Percentiles rank a stretch among this genome's conserved stretches.
Conservation (phyloP, 2,797 vertebrate genomes). For the Hozukius guyotensis region DNA sequence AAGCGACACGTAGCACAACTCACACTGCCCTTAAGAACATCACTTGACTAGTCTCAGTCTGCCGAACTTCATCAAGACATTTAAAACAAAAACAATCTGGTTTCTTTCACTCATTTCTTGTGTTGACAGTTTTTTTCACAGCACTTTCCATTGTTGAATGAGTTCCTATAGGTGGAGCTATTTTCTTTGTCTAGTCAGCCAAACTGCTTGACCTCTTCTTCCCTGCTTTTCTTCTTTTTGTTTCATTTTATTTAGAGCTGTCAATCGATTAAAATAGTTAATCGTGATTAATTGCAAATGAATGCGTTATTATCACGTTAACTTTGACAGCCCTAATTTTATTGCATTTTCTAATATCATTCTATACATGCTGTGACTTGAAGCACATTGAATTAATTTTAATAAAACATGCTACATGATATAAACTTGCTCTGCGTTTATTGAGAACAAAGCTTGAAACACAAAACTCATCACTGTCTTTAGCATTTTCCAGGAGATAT, state of each 20-base stretch:
- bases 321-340: background rate
- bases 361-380: background rate
- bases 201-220: background rate
- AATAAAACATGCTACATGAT: too few relatives aligned
- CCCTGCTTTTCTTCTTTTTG: background rate
- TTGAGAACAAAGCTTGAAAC: background rate
- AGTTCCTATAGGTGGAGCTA: background rate
- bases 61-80: background rate
- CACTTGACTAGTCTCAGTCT: background rate
- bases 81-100: conserved; percentile 3
- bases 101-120: background rate
- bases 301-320: too few relatives aligned
- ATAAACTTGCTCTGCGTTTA: background rate
- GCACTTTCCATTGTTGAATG: background rate
- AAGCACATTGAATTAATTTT: background rate
- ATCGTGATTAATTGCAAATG: too few relatives aligned
- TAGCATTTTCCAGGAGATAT: background rate
- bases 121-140: background rate
- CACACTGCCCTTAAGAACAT: background rate
- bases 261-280: too few relatives aligned
- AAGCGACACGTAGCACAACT: background rate
- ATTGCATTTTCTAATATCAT: background rate
- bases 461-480: background rate
- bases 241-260: too few relatives aligned
- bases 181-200: background rate